Percentiles rank a stretch among this genome's conserved stretches.
Conservation (phyloP, 2,888 invertebrate genomes). For the Homarus gammarus region DNA sequence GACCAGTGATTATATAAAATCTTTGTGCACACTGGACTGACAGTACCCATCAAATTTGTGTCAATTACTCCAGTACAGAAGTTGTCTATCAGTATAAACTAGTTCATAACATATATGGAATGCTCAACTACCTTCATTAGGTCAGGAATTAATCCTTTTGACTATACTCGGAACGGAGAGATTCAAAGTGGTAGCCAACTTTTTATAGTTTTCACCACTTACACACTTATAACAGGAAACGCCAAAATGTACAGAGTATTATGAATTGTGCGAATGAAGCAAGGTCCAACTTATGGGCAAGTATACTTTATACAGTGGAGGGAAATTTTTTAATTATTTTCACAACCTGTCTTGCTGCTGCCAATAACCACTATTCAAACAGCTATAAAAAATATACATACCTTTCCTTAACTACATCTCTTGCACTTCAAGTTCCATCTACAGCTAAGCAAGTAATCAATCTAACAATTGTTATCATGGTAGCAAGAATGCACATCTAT, state of each 20-base stretch:
- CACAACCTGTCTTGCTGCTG: conserved; percentile 5
- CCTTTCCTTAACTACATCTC: neutral
- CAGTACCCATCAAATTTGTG: neutral
- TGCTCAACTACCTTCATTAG: neutral
- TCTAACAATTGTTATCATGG: neutral
- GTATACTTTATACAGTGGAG: neutral
- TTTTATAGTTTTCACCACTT: neutral
- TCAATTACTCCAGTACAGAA: neutral
- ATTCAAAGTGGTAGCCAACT: neutral
- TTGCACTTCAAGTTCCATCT: neutral
- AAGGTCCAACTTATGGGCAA: neutral
- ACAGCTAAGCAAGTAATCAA: too few species aligned
- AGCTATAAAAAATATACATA: neutral
- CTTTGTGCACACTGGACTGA: neutral
- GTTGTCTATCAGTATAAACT: neutral
- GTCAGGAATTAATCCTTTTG: neutral
- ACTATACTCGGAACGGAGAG: neutral
- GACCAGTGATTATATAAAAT: neutral
- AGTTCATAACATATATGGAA: neutral
- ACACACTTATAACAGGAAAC: neutral
- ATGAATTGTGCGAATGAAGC: neutral
- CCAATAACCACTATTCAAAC: neutral
- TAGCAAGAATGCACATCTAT: neutral
- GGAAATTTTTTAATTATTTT: neutral
- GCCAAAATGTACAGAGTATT: neutral